phyloP scores from a whole-genome alignment of 2,113 vertebrate genomes.

The Oxyruncus cristatus region DNA sequence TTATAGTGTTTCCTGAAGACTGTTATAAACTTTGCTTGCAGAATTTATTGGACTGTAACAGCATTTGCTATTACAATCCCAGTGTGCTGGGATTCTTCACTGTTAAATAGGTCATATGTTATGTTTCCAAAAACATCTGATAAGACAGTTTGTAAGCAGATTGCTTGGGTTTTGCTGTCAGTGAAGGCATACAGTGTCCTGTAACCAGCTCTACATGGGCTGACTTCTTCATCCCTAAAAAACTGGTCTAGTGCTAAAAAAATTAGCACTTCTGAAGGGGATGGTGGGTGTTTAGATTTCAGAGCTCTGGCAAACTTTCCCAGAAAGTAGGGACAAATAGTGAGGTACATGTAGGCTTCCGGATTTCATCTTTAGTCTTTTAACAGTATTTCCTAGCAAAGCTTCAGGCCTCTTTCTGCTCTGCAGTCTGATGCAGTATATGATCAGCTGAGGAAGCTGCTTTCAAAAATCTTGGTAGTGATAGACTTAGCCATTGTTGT shows the following conservation, averaged over 20 bases:
- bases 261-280: accelerated
- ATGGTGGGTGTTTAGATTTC: neutral
- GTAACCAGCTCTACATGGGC: neutral
- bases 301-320: neutral
- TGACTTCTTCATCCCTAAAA: neutral
- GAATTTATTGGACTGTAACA: neutral
- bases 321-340: neutral
- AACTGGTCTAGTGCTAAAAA: neutral
- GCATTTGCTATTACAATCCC: neutral
- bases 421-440: neutral
- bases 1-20: neutral
- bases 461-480: neutral
- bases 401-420: neutral
- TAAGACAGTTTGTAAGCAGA: neutral
- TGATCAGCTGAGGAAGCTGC: neutral
- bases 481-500: neutral
- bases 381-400: neutral
- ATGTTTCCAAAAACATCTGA: neutral
- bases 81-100: neutral
- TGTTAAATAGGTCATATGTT: neutral
- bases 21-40: neutral
- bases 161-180: neutral
- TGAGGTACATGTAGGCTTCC: neutral
- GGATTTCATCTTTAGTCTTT: neutral
- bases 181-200: neutral